phyloP scores from a whole-genome alignment of 2,888 invertebrate species.

The Drosophila paranaensis region DNA sequence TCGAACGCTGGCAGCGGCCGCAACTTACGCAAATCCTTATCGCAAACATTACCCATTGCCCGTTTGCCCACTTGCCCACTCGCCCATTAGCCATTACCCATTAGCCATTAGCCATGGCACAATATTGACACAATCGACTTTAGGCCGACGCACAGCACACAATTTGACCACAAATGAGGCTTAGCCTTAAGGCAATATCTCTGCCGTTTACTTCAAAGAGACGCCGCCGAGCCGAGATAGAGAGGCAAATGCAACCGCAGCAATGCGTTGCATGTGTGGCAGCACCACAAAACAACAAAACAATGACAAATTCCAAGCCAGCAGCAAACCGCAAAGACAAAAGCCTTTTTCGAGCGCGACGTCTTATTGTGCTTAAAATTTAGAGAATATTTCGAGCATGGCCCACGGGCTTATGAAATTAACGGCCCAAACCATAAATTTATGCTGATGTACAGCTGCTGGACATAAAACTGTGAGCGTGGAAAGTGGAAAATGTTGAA shows the following conservation, averaged over 20 bases:
- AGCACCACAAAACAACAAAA: constrained; percentile 41
- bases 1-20: constrained; percentile 36
- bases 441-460: constrained; percentile 65
- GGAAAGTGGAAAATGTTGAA: constrained; percentile 20
- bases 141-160: constrained; percentile 74
- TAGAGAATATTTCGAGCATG: background rate
- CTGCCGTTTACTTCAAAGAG: constrained; percentile 69
- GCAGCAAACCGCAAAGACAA: constrained; percentile 39
- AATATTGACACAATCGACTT: constrained; percentile 81
- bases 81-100: constrained; percentile 32
- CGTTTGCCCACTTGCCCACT: constrained; percentile 3
- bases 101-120: constrained; percentile 68
- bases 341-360: background rate
- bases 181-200: constrained; percentile 69
- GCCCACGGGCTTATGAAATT: constrained; percentile 37
- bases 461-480: constrained; percentile 63
- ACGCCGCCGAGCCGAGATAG: constrained; percentile 14
- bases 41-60: constrained; percentile 52
- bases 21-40: constrained; percentile 68
- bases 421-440: constrained; percentile 66
- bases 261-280: constrained; percentile 15
- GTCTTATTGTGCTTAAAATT: constrained; percentile 17
- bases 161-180: constrained; percentile 79
- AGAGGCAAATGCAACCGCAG: constrained; percentile 41
- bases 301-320: constrained; percentile 47